These are phyloP conservation scores for Connochaetes taurinus DNA, from an alignment of 2,113 vertebrate genomes.

Conservation along the genomic window DNA sequence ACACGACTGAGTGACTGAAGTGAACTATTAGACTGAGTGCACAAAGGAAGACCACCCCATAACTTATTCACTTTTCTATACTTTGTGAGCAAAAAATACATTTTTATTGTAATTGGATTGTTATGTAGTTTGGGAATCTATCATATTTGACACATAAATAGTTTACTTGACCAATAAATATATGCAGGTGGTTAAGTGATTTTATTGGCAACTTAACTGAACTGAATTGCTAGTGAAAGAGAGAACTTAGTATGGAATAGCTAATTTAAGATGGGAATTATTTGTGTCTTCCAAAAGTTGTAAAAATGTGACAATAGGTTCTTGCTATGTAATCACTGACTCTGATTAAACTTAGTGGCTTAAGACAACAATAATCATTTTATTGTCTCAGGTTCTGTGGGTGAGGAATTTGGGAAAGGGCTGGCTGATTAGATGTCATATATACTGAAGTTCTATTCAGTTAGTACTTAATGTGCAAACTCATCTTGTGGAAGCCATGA, in stretches of 20 bases:
- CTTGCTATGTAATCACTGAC: background rate
- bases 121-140: background rate
- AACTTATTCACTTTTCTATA: background rate
- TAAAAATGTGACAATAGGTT: background rate
- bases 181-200: background rate
- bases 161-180: background rate
- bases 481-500: background rate
- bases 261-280: background rate
- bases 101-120: background rate
- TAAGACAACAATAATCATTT: background rate
- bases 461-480: background rate
- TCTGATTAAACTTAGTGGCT: background rate
- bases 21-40: background rate
- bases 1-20: no score
- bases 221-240: background rate
- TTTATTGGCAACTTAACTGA: background rate
- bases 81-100: background rate
- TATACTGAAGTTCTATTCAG: background rate
- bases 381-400: background rate
- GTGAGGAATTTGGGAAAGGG: background rate
- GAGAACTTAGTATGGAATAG: background rate
- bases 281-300: background rate
- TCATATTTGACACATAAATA: background rate
- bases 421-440: background rate
- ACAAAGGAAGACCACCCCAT: background rate